Base-by-base conservation (phyloP, 2,888 invertebrate genomes). In the Sinodicranocentrus sp. region DNA sequence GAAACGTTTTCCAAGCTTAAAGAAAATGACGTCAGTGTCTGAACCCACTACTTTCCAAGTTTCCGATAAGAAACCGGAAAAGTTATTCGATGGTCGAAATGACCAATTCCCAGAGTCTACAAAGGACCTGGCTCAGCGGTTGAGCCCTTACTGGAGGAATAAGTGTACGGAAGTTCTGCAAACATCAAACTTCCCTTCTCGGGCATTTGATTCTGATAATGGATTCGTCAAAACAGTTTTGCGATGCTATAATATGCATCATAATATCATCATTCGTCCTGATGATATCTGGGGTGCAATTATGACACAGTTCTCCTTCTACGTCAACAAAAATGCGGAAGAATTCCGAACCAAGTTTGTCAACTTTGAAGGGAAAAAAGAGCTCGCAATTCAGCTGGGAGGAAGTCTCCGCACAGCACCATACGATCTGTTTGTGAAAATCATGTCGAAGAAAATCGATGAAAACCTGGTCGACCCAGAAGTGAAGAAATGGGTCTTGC, bases 221-320 rank as follows among this genome's bases (percentile, higher is more conserved):
- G 82, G 85, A 10, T 82, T 85, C 17, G 78, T 82, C 8, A 0
- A 78, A 5, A 63, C 84, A 1, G 80, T 76, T 39, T 33, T 71
- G 26, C 44, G 63, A 6, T 72, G 68, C 48, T 85, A 85, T 48
- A 84, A 80, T 23, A 0, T n/a, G 0, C 85, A 85, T n/a, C 67
- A 85, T 26, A 75, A 85, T 23, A 43, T 85, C 1, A 19, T 84
- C 19, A 19, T 85, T 8, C 57, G 85, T 26, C 85, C 84, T 1
- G 85, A 85, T 54, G 84, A 85, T 59, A 43, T 85, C 25, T 85
- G 85, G 85, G 70, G 65, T 1, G 83, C 83, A 0, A 85, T 84
- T 13, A 84, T 85, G 67, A 84, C 85, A 0, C 85, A 85, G 33
- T 84, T 85, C 57, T 85, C 84, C 0, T 84, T 85, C 23, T 85